phyloP scores from a whole-genome alignment of 2,797 vertebrate genomes.

The Myotis daubentonii region DNA sequence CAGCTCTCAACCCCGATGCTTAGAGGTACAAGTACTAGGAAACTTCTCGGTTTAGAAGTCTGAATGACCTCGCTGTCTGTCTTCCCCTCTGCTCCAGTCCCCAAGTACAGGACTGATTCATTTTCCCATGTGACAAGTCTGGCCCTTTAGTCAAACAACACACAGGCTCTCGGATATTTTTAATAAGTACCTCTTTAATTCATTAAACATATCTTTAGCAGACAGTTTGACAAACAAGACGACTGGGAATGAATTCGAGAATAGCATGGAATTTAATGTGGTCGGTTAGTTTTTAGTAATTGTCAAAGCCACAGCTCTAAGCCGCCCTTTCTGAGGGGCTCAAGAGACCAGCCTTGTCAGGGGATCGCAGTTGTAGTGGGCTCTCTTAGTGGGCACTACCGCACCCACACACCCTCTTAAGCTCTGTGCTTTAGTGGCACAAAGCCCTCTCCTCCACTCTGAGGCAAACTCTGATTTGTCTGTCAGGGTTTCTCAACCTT shows the following conservation, averaged over 20 bases:
- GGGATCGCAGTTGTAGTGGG: rapidly evolving
- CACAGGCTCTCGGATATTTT: neutral
- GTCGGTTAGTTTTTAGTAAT: neutral
- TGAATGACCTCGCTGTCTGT: neutral
- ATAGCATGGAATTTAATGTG: neutral
- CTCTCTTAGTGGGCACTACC: neutral
- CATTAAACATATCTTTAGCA: neutral
- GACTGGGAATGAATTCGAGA: neutral
- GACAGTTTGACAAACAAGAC: neutral
- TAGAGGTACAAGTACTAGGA: neutral
- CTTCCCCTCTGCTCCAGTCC: neutral
- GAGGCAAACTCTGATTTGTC: too few relatives aligned
- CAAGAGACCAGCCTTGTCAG: neutral
- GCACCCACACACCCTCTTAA: neutral
- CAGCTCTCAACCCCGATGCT: neutral
- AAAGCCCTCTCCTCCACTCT: neutral
- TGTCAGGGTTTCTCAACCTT: neutral
- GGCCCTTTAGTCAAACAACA: neutral
- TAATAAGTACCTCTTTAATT: neutral
- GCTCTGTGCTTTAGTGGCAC: neutral
- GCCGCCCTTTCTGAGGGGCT: neutral
- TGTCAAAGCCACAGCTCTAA: neutral
- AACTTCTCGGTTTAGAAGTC: neutral
- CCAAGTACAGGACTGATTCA: neutral
- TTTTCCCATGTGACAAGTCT: rapidly evolving